Evolutionary conservation across 2,113 vertebrate species (phyloP).

Genomic region (Colaptes auratus): DNA sequence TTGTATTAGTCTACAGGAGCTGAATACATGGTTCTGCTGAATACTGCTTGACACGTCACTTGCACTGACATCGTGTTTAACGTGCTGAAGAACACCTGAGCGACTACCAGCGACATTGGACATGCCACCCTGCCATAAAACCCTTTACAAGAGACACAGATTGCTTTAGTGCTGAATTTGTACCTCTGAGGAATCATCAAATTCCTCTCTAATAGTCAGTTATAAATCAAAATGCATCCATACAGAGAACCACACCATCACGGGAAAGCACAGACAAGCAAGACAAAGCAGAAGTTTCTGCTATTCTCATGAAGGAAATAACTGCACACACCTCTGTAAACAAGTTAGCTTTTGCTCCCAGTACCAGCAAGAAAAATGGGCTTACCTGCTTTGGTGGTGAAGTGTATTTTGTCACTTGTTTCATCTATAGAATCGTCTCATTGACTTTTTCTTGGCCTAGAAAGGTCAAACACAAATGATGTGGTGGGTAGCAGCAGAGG

Average conservation of each 20-base stretch:
- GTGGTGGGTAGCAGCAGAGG: not conserved
- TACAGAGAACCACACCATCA: not conserved
- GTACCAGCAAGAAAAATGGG: not conserved
- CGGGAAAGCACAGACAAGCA: not conserved
- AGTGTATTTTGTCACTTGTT: not conserved
- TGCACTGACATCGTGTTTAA: not conserved
- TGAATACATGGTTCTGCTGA: not conserved
- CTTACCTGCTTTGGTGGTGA: not conserved
- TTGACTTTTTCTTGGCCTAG: slow-evolving; percentile 1
- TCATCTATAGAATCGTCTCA: not conserved
- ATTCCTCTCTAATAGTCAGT: not conserved
- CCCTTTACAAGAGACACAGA: not conserved
- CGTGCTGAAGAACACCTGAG: not conserved
- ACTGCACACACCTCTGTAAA: fast-evolving
- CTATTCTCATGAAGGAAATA: not conserved
- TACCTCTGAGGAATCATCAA: not conserved
- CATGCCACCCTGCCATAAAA: fast-evolving
- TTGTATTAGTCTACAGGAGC: not conserved
- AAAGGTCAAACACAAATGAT: not conserved
- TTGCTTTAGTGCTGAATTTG: not conserved
- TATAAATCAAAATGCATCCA: not conserved
- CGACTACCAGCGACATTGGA: fast-evolving
- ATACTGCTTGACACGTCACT: not conserved
- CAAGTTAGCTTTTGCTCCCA: not conserved
- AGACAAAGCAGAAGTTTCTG: not conserved